These are phyloP conservation scores for Dryobates pubescens DNA, from an alignment of 2,797 vertebrate species.

Conservation along the genomic window DNA sequence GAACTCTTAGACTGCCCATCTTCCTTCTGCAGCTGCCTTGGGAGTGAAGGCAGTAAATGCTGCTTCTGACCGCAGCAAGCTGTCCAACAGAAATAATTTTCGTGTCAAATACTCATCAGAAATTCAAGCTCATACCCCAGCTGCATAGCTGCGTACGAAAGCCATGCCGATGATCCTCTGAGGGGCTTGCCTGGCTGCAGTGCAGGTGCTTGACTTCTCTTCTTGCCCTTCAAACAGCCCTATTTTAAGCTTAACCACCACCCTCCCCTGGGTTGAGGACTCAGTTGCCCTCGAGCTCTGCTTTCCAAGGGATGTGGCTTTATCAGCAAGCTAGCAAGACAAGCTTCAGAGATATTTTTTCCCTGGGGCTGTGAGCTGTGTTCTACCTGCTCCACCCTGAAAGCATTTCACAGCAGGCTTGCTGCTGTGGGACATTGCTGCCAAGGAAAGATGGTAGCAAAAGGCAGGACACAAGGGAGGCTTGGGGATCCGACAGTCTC, in stretches of 20 bases:
- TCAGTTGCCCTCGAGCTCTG: neutral
- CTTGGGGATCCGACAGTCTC: neutral
- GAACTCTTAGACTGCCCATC: neutral
- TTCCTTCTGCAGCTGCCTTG: neutral
- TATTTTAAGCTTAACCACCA: neutral
- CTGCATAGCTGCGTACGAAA: neutral
- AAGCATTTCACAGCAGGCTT: neutral
- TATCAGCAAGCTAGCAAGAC: neutral
- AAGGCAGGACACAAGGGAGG: accelerated
- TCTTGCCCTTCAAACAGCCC: neutral
- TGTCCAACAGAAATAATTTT: neutral
- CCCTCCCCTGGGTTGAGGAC: neutral
- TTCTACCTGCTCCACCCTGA: conserved; percentile 28
- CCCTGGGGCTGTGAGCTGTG: conserved; percentile 20
- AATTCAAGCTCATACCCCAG: neutral
- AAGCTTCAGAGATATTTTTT: conserved; percentile 39
- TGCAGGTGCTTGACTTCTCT: neutral
- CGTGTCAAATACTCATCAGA: neutral
- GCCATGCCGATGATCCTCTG: neutral
- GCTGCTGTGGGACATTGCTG: accelerated
- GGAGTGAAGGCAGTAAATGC: neutral
- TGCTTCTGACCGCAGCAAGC: neutral
- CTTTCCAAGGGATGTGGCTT: conserved; percentile 29
- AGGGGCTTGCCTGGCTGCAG: neutral
- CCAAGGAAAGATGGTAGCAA: neutral